Evolutionary conservation across 2,113 vertebrate genomes (phyloP).

Genomic region (Leptocoma aspasia): DNA sequence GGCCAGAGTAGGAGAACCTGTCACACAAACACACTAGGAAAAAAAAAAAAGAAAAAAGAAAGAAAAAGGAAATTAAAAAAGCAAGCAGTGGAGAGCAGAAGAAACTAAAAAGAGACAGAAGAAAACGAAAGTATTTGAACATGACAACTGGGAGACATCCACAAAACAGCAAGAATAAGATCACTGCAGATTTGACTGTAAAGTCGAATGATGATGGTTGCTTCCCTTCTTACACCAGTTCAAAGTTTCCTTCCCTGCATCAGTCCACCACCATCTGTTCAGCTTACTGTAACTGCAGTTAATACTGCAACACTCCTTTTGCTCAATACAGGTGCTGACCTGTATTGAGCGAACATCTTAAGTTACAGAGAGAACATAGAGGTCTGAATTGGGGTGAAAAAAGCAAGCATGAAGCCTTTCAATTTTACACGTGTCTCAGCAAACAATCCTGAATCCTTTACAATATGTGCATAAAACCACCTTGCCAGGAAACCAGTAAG

Average conservation of each 20-base stretch:
- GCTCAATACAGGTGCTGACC: not conserved
- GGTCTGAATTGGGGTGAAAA: not conserved
- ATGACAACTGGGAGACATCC: not conserved
- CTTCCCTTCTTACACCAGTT: not conserved
- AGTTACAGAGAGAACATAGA: not conserved
- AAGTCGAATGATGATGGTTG: not conserved
- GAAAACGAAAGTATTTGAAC: not conserved
- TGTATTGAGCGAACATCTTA: not conserved
- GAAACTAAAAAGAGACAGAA: not conserved
- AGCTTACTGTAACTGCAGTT: not conserved
- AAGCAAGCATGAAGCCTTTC: not conserved
- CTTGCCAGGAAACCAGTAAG: not conserved
- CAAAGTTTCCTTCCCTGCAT: not conserved
- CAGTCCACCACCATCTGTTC: not conserved
- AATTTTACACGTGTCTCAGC: not conserved
- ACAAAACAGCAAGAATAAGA: not conserved
- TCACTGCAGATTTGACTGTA: not conserved
- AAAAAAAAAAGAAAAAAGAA: not conserved
- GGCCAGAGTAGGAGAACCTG: not conserved
- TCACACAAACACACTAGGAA: not conserved
- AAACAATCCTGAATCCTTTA: not conserved
- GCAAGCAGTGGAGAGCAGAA: not conserved
- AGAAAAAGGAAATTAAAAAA: not conserved
- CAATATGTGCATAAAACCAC: not conserved
- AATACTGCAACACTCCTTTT: not conserved